A percentile compares a stretch with the other conserved stretches of the same genome.
These are phyloP conservation scores for Trachops cirrhosus DNA, from an alignment of 2,797 vertebrate genomes.

Conservation along the genomic window DNA sequence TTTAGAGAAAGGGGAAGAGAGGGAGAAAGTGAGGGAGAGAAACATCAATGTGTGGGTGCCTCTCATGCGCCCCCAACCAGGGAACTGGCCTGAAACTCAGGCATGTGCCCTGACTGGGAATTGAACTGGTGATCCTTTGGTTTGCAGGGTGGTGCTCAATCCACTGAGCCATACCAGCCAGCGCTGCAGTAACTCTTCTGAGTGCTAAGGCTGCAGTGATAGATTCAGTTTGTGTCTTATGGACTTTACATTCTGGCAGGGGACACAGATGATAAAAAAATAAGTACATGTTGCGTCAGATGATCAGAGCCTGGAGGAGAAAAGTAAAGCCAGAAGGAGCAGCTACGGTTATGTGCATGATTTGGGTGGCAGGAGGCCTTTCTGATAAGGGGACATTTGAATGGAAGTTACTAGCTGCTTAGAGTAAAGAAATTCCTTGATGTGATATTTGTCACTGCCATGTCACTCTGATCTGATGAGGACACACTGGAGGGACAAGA, in stretches of 20 bases:
- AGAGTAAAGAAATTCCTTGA: not conserved
- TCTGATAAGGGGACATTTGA: not conserved
- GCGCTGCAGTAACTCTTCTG: not conserved
- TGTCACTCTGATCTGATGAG: not conserved
- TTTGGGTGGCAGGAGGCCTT: not conserved
- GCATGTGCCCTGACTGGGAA: too few species aligned
- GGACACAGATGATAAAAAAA: not conserved
- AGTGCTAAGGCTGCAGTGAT: not conserved
- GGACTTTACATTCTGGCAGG: not conserved
- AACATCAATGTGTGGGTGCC: too few species aligned
- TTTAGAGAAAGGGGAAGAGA: too few species aligned
- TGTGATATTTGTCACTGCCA: not conserved
- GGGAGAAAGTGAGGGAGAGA: too few species aligned
- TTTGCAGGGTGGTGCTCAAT: too few species aligned
- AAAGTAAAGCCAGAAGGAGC: not conserved
- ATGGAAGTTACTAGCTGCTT: not conserved
- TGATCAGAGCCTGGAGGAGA: not conserved
- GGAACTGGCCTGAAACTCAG: too few species aligned
- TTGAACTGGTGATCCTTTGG: too few species aligned
- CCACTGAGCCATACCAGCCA: too few species aligned
- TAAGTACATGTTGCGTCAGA: not conserved
- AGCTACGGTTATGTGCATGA: not conserved
- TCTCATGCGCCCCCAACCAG: too few species aligned
- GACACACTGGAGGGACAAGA: not conserved
- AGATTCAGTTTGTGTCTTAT: not conserved